phyloP scores from a whole-genome alignment of 2,888 invertebrate species.

The Venustoraphidia nigricollis region DNA sequence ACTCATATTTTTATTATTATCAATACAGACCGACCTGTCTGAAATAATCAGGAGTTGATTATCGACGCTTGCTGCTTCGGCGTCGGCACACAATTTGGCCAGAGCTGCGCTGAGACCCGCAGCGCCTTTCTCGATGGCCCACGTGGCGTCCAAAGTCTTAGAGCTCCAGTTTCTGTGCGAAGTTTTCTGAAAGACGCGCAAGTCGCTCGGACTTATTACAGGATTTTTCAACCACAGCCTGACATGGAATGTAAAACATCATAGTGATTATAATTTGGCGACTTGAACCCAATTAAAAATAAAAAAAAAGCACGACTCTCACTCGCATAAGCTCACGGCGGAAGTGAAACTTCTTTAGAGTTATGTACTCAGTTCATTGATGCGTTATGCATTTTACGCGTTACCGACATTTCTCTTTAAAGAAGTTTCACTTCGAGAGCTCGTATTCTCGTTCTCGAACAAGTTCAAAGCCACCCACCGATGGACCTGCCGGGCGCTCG shows the following conservation, averaged over 20 bases:
- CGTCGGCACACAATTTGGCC: constrained; percentile 62
- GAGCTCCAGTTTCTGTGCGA: constrained; percentile 80
- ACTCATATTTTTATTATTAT: too few relatives aligned
- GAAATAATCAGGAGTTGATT: constrained; percentile 79
- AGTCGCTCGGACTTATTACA: constrained; percentile 78
- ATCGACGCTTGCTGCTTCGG: constrained; percentile 45
- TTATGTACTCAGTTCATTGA: too few relatives aligned
- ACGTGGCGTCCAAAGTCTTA: constrained; percentile 63
- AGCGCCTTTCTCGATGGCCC: constrained; percentile 57
- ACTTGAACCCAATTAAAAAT: background rate
- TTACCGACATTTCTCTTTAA: too few relatives aligned
- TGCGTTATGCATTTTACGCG: too few relatives aligned
- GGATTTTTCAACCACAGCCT: constrained; percentile 81
- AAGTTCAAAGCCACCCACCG: background rate
- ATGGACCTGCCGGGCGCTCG: constrained; percentile 62
- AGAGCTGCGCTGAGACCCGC: constrained; percentile 66
- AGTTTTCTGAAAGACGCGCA: constrained; percentile 73
- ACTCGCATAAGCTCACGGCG: too few relatives aligned
- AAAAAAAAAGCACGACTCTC: too few relatives aligned
- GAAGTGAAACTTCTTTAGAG: too few relatives aligned
- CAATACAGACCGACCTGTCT: constrained; percentile 32
- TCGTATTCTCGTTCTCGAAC: background rate
- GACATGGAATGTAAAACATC: background rate
- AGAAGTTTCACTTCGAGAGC: too few relatives aligned
- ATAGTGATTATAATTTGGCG: background rate